A percentile compares a stretch with the other conserved stretches of the same genome.
Evolutionary conservation across 2,888 invertebrate species (phyloP).

Genomic region (Fragum sueziense): DNA sequence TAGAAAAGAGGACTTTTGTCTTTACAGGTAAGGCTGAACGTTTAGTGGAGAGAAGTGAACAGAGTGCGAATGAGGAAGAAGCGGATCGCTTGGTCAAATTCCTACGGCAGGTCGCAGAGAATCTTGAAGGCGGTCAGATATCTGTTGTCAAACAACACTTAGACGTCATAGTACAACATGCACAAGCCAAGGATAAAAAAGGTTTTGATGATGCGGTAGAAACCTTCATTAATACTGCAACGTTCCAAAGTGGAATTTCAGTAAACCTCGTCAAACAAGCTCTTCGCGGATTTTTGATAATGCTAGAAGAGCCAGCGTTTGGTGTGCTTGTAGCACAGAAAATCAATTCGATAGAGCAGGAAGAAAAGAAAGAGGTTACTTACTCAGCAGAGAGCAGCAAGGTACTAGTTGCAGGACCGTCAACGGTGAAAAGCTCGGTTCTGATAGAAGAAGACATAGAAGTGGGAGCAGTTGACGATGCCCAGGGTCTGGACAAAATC

Average conservation of each 20-base stretch:
- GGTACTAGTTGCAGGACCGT: background rate
- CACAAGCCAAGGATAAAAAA: background rate
- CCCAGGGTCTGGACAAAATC: background rate
- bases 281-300: background rate
- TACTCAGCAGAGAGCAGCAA: background rate
- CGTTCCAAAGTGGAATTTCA: constrained; percentile 1
- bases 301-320: background rate
- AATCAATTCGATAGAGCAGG: background rate
- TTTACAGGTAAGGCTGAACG: too few species aligned
- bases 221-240: background rate
- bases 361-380: background rate
- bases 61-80: background rate
- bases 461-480: background rate
- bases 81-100: background rate
- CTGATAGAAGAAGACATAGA: background rate
- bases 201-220: background rate
- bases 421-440: background rate
- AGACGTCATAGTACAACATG: background rate
- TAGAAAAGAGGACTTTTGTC: too few species aligned
- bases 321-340: background rate
- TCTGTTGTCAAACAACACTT: background rate
- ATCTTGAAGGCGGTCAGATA: background rate
- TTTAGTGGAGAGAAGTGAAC: too few species aligned
- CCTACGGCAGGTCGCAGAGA: background rate
- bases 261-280: background rate